These are phyloP conservation scores for Orthonevra nobilis DNA, from an alignment of 2,888 invertebrate genomes.

Conservation along the genomic window DNA sequence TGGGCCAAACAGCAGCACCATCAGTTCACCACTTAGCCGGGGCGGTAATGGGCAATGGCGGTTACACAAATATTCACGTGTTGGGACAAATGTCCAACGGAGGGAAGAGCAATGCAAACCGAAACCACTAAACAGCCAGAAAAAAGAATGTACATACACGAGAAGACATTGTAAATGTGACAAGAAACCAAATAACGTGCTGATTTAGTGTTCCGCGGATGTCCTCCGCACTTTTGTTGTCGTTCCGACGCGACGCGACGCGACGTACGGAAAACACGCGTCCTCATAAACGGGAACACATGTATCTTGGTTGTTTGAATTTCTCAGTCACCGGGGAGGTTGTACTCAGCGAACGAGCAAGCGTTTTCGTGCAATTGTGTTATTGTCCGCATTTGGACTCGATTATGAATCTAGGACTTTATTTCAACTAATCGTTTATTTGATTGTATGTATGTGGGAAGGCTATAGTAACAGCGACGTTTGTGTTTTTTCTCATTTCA, in stretches of 20 bases:
- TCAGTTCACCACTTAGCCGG: constrained; percentile 51
- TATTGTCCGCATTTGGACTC: constrained; percentile 11
- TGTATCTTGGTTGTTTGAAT: constrained; percentile 71
- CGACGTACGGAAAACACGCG: constrained; percentile 69
- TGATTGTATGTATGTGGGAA: too few species aligned
- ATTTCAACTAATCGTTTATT: constrained; percentile 22
- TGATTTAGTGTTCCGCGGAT: constrained; percentile 72
- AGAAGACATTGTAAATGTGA: constrained; percentile 72
- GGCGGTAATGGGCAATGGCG: constrained; percentile 68
- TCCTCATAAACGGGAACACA: constrained; percentile 72
- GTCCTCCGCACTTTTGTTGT: constrained; percentile 70
- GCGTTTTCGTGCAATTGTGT: constrained; percentile 31
- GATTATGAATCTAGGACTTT: constrained; percentile 20
- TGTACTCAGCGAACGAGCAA: constrained; percentile 25
- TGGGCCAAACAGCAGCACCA: constrained; percentile 34
- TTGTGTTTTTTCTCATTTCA: constrained; percentile 81
- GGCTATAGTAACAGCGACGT: too few species aligned
- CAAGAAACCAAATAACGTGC: constrained; percentile 72
- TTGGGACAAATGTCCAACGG: constrained; percentile 56
- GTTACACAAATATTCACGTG: constrained; percentile 55
- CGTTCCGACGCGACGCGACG: too few species aligned
- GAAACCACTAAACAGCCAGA: constrained; percentile 61
- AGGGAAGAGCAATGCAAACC: constrained; percentile 39
- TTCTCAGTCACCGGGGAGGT: constrained; percentile 61
- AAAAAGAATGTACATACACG: constrained; percentile 69